Evolutionary conservation across 2,113 vertebrate genomes (phyloP).

Genomic region (Camelus dromedarius): DNA sequence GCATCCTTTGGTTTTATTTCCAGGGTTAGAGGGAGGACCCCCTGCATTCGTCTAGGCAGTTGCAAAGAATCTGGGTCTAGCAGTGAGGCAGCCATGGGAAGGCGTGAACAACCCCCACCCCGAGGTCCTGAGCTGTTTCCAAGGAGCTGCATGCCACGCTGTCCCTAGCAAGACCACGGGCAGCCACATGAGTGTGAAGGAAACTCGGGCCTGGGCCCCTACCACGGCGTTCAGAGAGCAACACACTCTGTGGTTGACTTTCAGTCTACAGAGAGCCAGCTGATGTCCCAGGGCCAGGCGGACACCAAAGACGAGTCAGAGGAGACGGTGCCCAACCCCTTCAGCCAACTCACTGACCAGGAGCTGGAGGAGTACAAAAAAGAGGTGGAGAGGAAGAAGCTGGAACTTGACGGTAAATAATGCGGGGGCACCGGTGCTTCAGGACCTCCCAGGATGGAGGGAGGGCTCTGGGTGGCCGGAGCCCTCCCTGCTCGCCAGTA

Average conservation of each 20-base stretch:
- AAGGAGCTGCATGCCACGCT: conserved; percentile 55
- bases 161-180: conserved; percentile 58
- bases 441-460: neutral
- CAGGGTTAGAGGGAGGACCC: neutral
- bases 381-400: conserved; percentile 97
- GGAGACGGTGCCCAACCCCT: conserved; percentile 91
- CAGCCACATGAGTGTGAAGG: conserved; percentile 67
- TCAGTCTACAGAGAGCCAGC: conserved; percentile 93
- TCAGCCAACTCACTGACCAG: conserved; percentile 97
- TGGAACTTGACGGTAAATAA: conserved; percentile 89
- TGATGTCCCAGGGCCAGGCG: conserved; percentile 80
- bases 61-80: conserved; percentile 47
- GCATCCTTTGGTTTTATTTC: conserved; percentile 78
- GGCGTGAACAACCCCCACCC: neutral
- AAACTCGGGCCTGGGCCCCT: conserved; percentile 15
- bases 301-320: conserved; percentile 83
- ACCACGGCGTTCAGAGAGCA: neutral
- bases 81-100: neutral
- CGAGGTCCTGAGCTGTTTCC: conserved; percentile 36
- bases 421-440: rapidly evolving
- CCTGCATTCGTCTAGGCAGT: conserved; percentile 16
- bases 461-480: neutral
- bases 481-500: rapidly evolving
- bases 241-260: conserved; percentile 72
- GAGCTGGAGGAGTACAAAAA: conserved; percentile 97